Conservation (phyloP, 2,113 vertebrate genomes). For the Hemicordylus capensis region DNA sequence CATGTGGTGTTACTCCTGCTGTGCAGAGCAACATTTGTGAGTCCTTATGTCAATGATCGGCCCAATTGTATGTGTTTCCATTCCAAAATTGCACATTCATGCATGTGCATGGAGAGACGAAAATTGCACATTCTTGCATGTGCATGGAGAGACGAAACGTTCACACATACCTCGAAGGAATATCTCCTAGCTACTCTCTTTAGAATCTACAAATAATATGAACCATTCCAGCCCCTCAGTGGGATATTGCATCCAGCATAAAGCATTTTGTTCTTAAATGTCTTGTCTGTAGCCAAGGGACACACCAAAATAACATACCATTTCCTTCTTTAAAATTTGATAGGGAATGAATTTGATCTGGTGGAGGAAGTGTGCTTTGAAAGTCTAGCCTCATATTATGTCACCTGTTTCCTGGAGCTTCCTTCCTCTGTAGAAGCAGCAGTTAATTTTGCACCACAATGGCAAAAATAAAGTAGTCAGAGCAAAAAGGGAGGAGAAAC, state of each 20-base stretch:
- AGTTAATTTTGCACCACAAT: slow-evolving; percentile 50
- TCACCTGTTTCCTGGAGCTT: slow-evolving; percentile 64
- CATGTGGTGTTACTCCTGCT: too few species aligned
- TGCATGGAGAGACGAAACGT: neutral
- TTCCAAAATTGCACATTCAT: too few species aligned
- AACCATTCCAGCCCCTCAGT: slow-evolving; percentile 46
- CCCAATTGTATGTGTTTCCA: too few species aligned
- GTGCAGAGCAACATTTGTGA: too few species aligned
- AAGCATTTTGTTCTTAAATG: slow-evolving; percentile 44
- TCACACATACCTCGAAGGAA: neutral
- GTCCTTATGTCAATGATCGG: too few species aligned
- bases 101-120: too few species aligned
- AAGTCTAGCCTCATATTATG: slow-evolving; percentile 54
- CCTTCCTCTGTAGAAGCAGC: slow-evolving; percentile 43
- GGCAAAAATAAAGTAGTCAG: slow-evolving; percentile 26
- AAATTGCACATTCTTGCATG: too few species aligned
- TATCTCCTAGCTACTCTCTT: neutral
- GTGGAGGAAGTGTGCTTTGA: slow-evolving; percentile 57
- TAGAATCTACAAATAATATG: slow-evolving; percentile 46
- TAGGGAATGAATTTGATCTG: slow-evolving; percentile 60
- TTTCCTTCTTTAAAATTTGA: slow-evolving; percentile 61
- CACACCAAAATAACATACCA: slow-evolving; percentile 58
- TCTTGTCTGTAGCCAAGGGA: slow-evolving; percentile 59
- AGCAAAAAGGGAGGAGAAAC: slow-evolving; percentile 26
- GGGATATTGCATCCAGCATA: slow-evolving; percentile 38